phyloP scores from a whole-genome alignment of 92 coral and sea anemone species.

The Pocillopora meandrina region DNA sequence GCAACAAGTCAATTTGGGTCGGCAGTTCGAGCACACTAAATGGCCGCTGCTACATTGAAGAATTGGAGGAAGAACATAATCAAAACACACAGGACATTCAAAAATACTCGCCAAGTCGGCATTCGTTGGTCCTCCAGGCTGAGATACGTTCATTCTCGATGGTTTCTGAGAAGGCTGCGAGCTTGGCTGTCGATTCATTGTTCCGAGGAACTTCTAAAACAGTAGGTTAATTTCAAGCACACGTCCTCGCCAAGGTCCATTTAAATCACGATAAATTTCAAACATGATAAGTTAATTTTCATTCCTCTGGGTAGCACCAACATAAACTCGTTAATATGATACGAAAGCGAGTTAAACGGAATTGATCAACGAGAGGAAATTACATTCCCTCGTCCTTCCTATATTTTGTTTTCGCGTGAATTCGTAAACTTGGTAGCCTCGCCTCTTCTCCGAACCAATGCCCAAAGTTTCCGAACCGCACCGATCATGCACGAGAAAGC shows the following conservation, averaged over 20 bases:
- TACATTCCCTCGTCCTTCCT: conserved; percentile 12
- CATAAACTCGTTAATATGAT: neutral
- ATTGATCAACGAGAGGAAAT: neutral
- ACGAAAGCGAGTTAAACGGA: neutral
- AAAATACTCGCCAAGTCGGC: conserved; percentile 98
- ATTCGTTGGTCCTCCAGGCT: conserved; percentile 89
- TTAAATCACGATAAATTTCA: neutral
- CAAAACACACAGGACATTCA: conserved; percentile 99
- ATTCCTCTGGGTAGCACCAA: neutral
- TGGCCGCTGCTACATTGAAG: conserved; percentile 98
- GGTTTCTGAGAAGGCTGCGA: conserved; percentile 70
- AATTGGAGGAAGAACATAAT: conserved; percentile 97
- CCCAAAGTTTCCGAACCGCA: conserved; percentile 24
- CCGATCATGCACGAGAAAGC: conserved; percentile 15
- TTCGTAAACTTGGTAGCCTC: conserved; percentile 34
- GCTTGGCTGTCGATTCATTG: conserved; percentile 69
- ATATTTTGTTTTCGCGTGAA: conserved; percentile 33
- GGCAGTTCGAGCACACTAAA: conserved; percentile 98
- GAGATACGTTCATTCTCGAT: conserved; percentile 61
- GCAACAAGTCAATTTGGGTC: conserved; percentile 98
- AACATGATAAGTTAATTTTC: neutral
- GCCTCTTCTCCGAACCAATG: conserved; percentile 20
- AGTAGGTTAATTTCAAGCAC: conserved; percentile 5
- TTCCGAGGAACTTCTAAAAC: neutral
- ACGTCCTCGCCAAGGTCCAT: neutral